Percentiles rank a stretch among this genome's conserved stretches.
These are phyloP conservation scores for Acholoe squamosa DNA, from an alignment of 2,888 invertebrate genomes.

Conservation along the genomic window DNA sequence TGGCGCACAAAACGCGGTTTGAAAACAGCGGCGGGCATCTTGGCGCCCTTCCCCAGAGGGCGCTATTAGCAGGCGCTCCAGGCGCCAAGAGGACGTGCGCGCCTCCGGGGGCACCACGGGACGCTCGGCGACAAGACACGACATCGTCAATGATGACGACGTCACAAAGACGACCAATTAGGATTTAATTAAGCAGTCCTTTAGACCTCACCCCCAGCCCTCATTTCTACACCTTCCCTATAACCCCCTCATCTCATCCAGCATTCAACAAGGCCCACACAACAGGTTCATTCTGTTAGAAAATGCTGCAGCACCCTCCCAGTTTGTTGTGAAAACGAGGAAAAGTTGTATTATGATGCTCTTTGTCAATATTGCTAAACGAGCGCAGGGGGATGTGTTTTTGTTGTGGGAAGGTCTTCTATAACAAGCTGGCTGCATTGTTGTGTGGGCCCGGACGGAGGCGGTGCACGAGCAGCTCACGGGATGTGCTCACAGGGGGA, in stretches of 20 bases:
- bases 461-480: conserved; percentile 16
- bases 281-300: conserved; percentile 17
- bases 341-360: conserved; percentile 46
- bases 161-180: conserved; percentile 49
- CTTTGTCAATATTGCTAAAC: conserved; percentile 57
- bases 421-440: conserved; percentile 14
- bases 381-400: not conserved
- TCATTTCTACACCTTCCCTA: not conserved
- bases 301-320: not conserved
- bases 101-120: not conserved
- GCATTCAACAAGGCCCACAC: not conserved
- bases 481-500: not conserved
- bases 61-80: conserved; percentile 1
- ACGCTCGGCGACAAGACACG: conserved; percentile 18
- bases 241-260: not conserved
- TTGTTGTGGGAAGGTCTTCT: conserved; percentile 29
- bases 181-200: conserved; percentile 48
- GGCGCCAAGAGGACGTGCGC: not conserved
- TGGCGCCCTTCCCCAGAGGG: not conserved
- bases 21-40: conserved; percentile 49
- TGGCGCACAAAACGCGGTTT: conserved; percentile 35
- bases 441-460: not conserved
- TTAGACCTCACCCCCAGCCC: not conserved
- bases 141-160: not conserved
- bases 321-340: conserved; percentile 45